Percentiles rank a stretch among this genome's conserved stretches.
Evolutionary conservation across 1,140 invertebrate species (phyloP).

Genomic region (Caligus rogercresseyi): DNA sequence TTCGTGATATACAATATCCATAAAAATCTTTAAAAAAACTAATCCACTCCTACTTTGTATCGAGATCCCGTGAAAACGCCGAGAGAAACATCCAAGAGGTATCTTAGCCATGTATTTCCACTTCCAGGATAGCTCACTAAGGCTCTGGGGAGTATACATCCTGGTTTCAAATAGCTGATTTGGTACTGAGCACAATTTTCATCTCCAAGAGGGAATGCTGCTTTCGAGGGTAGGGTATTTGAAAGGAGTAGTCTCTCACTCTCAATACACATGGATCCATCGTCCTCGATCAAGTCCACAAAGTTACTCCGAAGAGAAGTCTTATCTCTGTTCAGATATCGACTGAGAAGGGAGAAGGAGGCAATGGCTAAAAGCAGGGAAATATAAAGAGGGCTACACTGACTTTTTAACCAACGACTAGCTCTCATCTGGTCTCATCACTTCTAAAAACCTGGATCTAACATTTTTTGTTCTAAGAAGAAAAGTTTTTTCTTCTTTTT

Average conservation of each 20-base stretch:
- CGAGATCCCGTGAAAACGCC: slow-evolving; percentile 28
- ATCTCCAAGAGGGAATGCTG: background rate
- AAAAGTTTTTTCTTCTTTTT: no score
- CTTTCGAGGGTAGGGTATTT: background rate
- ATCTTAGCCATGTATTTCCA: slow-evolving; percentile 30
- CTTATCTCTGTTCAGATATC: no score
- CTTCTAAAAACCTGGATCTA: no score
- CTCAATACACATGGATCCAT: background rate
- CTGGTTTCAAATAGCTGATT: slow-evolving; percentile 5
- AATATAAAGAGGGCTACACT: background rate
- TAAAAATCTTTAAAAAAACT: background rate
- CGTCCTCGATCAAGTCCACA: background rate
- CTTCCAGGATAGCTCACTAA: slow-evolving; percentile 29
- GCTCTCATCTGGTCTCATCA: background rate
- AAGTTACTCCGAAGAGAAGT: no score
- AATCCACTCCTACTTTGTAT: slow-evolving; percentile 23
- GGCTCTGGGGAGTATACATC: slow-evolving; percentile 23
- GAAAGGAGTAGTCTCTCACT: background rate
- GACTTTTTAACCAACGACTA: background rate
- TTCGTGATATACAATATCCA: background rate
- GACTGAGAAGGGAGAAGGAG: no score
- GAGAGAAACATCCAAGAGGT: slow-evolving; percentile 27
- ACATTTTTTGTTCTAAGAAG: no score
- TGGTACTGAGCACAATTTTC: slow-evolving; percentile 1
- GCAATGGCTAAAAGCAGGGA: no score